phyloP scores from a whole-genome alignment of 92 coral and sea anemone species.

The Actinostola sp. region DNA sequence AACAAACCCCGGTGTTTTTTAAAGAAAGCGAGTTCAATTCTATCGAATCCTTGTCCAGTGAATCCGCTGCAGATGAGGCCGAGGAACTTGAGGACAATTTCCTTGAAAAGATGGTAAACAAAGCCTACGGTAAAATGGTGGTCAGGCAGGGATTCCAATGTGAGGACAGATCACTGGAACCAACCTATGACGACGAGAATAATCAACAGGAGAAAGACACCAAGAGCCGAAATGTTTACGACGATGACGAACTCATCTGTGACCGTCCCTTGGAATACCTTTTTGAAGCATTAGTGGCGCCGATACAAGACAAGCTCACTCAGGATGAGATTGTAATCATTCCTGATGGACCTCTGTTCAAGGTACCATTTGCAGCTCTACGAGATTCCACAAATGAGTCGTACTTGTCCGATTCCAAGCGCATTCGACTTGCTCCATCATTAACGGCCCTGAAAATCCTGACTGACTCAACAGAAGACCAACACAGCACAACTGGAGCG shows the following conservation, averaged over 20 bases:
- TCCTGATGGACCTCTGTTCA: not conserved
- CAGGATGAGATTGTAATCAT: conserved; percentile 3
- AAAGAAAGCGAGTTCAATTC: no score
- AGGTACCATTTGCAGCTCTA: not conserved
- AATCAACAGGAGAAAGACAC: not conserved
- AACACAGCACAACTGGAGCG: not conserved
- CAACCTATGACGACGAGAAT: not conserved
- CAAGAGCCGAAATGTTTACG: no score
- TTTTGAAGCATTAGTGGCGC: not conserved
- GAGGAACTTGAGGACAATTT: not conserved
- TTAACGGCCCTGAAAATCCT: conserved; percentile 5
- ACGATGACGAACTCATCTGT: not conserved
- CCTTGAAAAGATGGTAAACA: not conserved
- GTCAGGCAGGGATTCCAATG: not conserved
- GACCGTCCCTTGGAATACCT: not conserved
- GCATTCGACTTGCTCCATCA: not conserved
- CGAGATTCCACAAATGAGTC: not conserved
- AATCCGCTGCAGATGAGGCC: not conserved
- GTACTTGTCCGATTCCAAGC: not conserved
- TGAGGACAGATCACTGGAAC: conserved; percentile 3
- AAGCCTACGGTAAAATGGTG: not conserved
- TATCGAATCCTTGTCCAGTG: no score
- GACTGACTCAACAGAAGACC: not conserved
- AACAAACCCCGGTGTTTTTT: no score
- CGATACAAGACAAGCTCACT: not conserved